These are phyloP conservation scores for Syndactyla subalaris DNA, from an alignment of 2,797 vertebrate species.

Conservation along the genomic window DNA sequence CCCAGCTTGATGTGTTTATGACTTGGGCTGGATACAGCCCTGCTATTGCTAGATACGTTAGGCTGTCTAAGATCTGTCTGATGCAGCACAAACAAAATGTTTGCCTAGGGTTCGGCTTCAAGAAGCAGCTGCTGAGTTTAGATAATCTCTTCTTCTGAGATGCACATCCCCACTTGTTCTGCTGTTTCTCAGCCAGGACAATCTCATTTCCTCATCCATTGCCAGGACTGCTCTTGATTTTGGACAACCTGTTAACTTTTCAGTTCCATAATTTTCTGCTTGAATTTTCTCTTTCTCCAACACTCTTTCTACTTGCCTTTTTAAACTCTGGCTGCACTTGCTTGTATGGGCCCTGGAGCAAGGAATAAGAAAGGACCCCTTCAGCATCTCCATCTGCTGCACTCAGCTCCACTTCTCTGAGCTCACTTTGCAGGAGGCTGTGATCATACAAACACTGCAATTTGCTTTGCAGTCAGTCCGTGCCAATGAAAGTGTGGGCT, in stretches of 20 bases:
- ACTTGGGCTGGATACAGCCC: not conserved
- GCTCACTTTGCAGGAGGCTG: not conserved
- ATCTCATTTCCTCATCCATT: not conserved
- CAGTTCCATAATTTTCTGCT: not conserved
- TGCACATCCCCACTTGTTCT: not conserved
- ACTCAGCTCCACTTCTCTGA: not conserved
- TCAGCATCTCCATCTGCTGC: not conserved
- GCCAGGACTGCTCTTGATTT: not conserved
- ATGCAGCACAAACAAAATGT: constrained; percentile 18
- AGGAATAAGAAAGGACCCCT: not conserved
- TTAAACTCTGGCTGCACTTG: not conserved
- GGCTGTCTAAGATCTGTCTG: not conserved
- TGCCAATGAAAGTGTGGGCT: not conserved
- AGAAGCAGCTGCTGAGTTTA: constrained; percentile 12
- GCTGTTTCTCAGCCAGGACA: not conserved
- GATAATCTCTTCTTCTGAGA: not conserved
- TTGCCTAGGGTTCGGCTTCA: constrained; percentile 18
- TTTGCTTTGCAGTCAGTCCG: not conserved
- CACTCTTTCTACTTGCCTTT: not conserved
- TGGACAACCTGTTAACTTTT: not conserved
- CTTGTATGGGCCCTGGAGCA: not conserved
- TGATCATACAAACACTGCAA: not conserved
- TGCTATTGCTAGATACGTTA: not conserved
- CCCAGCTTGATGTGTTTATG: not conserved
- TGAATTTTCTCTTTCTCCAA: not conserved